phyloP scores from a whole-genome alignment of 92 coral and sea anemone species.

The Porites lobata region DNA sequence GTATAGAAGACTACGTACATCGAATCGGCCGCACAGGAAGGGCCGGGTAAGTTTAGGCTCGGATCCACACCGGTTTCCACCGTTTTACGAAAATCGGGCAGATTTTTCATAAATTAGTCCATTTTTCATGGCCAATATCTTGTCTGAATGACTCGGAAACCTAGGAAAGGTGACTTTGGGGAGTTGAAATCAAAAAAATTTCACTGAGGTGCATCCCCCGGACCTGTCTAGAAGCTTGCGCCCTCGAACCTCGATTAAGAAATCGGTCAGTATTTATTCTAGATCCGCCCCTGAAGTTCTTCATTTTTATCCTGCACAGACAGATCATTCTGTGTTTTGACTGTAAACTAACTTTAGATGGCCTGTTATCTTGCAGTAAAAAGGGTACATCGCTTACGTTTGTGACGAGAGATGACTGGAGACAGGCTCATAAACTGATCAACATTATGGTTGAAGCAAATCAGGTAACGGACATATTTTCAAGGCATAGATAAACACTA shows the following conservation, averaged over 20 bases:
- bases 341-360: too few relatives aligned
- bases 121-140: too few relatives aligned
- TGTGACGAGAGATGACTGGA: conserved; percentile 96
- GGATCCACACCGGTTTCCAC: too few relatives aligned
- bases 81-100: too few relatives aligned
- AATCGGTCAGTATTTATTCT: too few relatives aligned
- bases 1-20: conserved; percentile 97
- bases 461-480: conserved; percentile 67
- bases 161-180: neutral
- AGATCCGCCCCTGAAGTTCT: neutral
- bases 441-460: conserved; percentile 89
- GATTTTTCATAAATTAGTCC: too few relatives aligned
- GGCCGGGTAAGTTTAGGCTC: conserved; percentile 83
- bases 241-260: too few relatives aligned
- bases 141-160: too few relatives aligned
- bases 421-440: conserved; percentile 88
- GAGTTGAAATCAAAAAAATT: neutral
- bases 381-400: conserved; percentile 91
- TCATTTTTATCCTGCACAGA: neutral
- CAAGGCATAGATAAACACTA: neutral
- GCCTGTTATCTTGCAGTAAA: conserved; percentile 44
- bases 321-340: neutral
- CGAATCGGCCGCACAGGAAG: conserved; percentile 98
- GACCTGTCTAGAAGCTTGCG: too few relatives aligned
- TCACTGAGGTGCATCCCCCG: too few relatives aligned